A percentile compares a stretch with the other conserved stretches of the same genome.
Conservation (phyloP, 2,797 vertebrate species). For the Moxostoma hubbsi region DNA sequence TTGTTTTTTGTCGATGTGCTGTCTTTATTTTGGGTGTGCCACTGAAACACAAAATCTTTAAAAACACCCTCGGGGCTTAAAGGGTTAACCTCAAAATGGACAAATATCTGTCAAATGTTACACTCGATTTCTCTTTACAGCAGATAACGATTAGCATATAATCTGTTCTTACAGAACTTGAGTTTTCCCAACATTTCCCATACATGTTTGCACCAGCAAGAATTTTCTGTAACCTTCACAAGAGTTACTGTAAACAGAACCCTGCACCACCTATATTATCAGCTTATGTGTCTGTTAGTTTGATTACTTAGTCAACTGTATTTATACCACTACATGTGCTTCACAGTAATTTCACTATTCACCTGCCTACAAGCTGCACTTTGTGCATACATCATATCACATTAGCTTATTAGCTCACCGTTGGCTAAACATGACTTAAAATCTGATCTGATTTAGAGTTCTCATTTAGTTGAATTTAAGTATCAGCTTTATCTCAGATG, state of each 20-base stretch:
- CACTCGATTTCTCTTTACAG: no score
- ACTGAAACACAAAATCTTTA: no score
- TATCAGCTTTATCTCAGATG: no score
- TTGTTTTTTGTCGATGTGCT: no score
- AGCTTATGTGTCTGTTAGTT: neutral
- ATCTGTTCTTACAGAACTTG: neutral
- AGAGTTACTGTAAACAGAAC: constrained; percentile 48
- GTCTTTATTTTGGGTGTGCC: no score
- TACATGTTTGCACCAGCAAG: neutral
- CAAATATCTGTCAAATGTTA: no score
- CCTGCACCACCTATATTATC: constrained; percentile 5
- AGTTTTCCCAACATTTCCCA: neutral
- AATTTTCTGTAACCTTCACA: constrained; percentile 47
- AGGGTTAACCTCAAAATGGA: no score
- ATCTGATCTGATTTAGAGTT: constrained; percentile 17
- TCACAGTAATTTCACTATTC: constrained; percentile 29
- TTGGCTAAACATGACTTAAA: neutral
- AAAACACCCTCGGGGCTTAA: no score
- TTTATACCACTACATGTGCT: constrained; percentile 20
- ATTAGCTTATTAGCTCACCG: neutral
- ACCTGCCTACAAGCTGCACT: constrained; percentile 1
- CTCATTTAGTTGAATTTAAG: no score
- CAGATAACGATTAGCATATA: neutral
- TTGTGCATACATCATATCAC: constrained; percentile 2
- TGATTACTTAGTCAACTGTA: constrained; percentile 40